A percentile compares a stretch with the other conserved stretches of the same genome.
phyloP scores from a whole-genome alignment of 1,140 invertebrate genomes.

The Xylocopa sonorina region DNA sequence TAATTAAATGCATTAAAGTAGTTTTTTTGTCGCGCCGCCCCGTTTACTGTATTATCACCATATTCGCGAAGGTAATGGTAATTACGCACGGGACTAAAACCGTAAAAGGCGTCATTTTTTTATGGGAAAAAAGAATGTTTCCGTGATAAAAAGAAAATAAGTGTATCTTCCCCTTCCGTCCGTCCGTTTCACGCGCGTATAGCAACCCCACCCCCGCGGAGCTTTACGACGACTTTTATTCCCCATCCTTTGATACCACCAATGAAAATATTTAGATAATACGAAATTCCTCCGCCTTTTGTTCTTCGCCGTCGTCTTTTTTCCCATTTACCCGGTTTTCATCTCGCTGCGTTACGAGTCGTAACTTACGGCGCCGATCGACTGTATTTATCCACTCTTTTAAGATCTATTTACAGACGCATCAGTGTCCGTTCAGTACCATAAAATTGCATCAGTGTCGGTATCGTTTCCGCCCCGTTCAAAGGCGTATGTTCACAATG shows the following conservation, averaged over 20 bases:
- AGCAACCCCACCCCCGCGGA: not conserved
- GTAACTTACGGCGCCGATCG: not conserved
- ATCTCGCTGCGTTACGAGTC: slow-evolving; percentile 19
- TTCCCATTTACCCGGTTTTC: slow-evolving; percentile 14
- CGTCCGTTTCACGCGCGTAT: not conserved
- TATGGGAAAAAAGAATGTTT: slow-evolving; percentile 24
- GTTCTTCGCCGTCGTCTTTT: not conserved
- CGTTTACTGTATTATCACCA: slow-evolving; percentile 51
- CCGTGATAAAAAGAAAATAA: slow-evolving; percentile 40
- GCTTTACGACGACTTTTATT: slow-evolving; percentile 4
- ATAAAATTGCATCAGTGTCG: too few species aligned
- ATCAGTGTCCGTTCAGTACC: too few species aligned
- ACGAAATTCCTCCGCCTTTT: not conserved
- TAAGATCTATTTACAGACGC: too few species aligned
- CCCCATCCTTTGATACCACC: too few species aligned
- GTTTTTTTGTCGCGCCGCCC: slow-evolving; percentile 39
- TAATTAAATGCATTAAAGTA: slow-evolving; percentile 56
- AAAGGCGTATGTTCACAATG: too few species aligned
- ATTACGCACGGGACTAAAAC: slow-evolving; percentile 47
- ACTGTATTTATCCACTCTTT: slow-evolving; percentile 24
- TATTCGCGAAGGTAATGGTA: slow-evolving; percentile 53
- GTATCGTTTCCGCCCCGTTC: too few species aligned
- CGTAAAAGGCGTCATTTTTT: slow-evolving; percentile 47
- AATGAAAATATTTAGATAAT: slow-evolving; percentile 43
- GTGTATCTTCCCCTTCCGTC: slow-evolving; percentile 1